A percentile compares a stretch with the other conserved stretches of the same genome.
Conservation (phyloP, 2,888 invertebrate species). For the Orchesella flavescens region DNA sequence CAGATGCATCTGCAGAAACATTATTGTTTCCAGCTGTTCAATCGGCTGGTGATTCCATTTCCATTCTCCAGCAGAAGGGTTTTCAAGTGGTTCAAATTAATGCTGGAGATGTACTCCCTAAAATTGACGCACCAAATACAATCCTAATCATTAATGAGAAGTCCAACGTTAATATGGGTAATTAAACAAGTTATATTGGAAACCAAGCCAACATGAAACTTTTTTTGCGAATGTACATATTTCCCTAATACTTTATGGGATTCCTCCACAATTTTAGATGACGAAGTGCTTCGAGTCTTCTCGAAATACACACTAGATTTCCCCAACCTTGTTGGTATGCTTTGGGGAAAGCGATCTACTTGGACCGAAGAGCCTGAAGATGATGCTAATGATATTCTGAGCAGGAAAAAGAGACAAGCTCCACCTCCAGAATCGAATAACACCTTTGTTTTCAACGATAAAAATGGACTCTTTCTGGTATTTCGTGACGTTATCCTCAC, state of each 20-base stretch:
- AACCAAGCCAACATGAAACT: neutral
- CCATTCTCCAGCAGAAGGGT: conserved; percentile 36
- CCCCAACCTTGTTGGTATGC: conserved; percentile 48
- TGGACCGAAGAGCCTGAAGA: conserved; percentile 52
- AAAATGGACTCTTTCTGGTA: conserved; percentile 24
- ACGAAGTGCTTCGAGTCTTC: conserved; percentile 49
- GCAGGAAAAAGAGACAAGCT: conserved; percentile 45
- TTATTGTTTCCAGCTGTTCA: conserved; percentile 44
- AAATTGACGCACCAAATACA: conserved; percentile 33
- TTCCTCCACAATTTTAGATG: conserved; percentile 21
- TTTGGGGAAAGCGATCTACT: conserved; percentile 49
- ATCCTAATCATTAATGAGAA: conserved; percentile 38
- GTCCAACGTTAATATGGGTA: conserved; percentile 39
- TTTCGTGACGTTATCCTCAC: conserved; percentile 28
- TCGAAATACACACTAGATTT: conserved; percentile 47
- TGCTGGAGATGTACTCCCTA: conserved; percentile 43
- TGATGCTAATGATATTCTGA: conserved; percentile 32
- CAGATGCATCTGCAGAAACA: conserved; percentile 48
- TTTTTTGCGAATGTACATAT: no score
- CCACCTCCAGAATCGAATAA: conserved; percentile 7
- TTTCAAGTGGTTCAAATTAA: conserved; percentile 37
- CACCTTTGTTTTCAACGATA: neutral
- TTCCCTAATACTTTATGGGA: no score
- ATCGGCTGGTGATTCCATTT: conserved; percentile 37
- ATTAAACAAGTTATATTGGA: neutral